These are phyloP conservation scores for Cephus pulcher DNA, from an alignment of 2,888 invertebrate species.

Conservation along the genomic window DNA sequence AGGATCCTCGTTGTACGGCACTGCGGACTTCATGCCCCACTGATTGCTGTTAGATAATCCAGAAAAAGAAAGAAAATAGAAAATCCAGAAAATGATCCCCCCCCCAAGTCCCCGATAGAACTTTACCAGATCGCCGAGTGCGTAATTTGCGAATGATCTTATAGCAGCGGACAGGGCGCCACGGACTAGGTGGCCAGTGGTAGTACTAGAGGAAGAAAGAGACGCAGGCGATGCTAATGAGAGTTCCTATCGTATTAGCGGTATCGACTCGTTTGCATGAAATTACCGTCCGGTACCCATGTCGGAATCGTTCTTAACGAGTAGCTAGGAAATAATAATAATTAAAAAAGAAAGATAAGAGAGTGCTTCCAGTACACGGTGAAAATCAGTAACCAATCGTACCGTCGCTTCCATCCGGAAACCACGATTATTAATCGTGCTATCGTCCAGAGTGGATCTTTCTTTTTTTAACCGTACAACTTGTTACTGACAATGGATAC, in stretches of 20 bases:
- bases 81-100: background rate
- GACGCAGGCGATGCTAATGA: slow-evolving; percentile 12
- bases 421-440: too few relatives aligned
- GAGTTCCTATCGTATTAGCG: slow-evolving; percentile 26
- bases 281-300: slow-evolving; percentile 29
- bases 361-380: background rate
- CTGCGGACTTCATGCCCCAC: background rate
- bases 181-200: background rate
- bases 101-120: background rate
- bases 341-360: background rate
- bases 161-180: background rate
- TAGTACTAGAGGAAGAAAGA: slow-evolving; percentile 1
- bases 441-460: background rate
- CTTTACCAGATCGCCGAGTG: background rate
- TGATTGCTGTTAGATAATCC: background rate
- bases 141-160: background rate
- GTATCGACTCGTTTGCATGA: slow-evolving; percentile 31
- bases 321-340: slow-evolving; percentile 1
- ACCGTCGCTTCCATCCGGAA: background rate
- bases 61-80: background rate
- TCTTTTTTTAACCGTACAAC: background rate
- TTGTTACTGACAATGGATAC: background rate
- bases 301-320: slow-evolving; percentile 19
- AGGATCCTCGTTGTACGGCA: background rate
- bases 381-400: background rate